Evolutionary conservation across 1,140 invertebrate species (phyloP).

Genomic region (Nilaparvata lugens): DNA sequence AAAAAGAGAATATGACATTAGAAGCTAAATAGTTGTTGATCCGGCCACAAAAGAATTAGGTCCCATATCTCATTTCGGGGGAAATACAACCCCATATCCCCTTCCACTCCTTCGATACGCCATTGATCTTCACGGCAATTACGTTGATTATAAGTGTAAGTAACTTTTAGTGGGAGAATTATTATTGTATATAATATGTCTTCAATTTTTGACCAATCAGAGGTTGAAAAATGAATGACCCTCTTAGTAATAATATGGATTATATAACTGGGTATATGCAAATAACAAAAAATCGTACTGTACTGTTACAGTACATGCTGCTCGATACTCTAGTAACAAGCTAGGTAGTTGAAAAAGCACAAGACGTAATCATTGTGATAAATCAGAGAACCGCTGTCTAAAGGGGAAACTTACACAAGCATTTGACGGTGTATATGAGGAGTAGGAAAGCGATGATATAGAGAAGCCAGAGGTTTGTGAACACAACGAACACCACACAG

Average conservation of each 20-base stretch:
- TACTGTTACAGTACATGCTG: neutral
- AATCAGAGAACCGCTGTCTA: neutral
- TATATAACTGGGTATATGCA: neutral
- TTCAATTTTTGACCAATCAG: no score
- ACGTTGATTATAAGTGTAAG: no score
- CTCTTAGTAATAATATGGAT: neutral
- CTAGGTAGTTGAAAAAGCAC: neutral
- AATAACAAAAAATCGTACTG: neutral
- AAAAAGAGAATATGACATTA: no score
- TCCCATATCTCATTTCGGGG: no score
- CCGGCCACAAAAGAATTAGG: no score
- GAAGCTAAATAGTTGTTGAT: no score
- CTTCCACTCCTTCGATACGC: no score
- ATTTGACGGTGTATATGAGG: neutral
- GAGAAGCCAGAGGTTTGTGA: neutral
- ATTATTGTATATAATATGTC: no score
- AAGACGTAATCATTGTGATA: neutral
- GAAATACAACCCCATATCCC: no score
- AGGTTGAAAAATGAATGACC: no score
- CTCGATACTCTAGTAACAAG: neutral
- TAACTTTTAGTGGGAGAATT: no score
- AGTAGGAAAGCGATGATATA: neutral
- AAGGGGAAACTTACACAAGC: neutral
- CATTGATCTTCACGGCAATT: no score
- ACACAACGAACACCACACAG: neutral